These are phyloP conservation scores for Ormyrus nitidulus DNA, from an alignment of 2,888 invertebrate species.

Conservation along the genomic window DNA sequence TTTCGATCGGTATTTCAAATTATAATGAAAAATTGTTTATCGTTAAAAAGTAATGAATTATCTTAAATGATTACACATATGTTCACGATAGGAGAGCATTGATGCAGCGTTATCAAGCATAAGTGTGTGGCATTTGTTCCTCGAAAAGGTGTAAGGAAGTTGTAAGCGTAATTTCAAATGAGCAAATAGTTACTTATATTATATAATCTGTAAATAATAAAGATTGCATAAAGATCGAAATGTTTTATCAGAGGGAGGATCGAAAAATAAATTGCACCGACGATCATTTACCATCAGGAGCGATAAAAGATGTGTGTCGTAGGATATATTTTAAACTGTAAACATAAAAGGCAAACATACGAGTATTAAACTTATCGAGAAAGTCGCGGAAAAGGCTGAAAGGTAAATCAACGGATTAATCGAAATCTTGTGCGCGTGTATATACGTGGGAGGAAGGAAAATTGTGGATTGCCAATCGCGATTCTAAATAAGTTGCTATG, in stretches of 20 bases:
- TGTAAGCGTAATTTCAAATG: constrained; percentile 27
- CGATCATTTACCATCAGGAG: constrained; percentile 56
- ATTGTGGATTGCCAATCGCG: constrained; percentile 46
- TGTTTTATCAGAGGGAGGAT: neutral
- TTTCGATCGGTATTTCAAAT: constrained; percentile 58
- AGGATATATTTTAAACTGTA: constrained; percentile 66
- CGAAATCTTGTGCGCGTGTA: constrained; percentile 46
- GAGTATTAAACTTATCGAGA: constrained; percentile 39
- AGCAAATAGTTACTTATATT: constrained; percentile 50
- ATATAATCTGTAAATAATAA: constrained; percentile 54
- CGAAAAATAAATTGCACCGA: constrained; percentile 16
- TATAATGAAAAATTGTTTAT: constrained; percentile 55
- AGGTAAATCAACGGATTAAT: constrained; percentile 24
- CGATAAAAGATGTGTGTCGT: constrained; percentile 65
- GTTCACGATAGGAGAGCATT: constrained; percentile 27
- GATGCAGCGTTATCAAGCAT: constrained; percentile 18
- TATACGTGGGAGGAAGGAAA: constrained; percentile 20
- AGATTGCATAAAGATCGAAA: constrained; percentile 17
- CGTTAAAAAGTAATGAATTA: constrained; percentile 32
- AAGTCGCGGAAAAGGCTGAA: constrained; percentile 1
- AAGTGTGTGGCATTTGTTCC: constrained; percentile 52
- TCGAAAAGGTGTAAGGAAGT: constrained; percentile 32
- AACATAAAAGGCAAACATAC: constrained; percentile 57
- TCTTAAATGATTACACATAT: constrained; percentile 40
- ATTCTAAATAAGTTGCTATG: constrained; percentile 43